Percentiles rank a stretch among this genome's conserved stretches.
Evolutionary conservation across 2,113 vertebrate genomes (phyloP).

Genomic region (Ornithorhynchus anatinus): DNA sequence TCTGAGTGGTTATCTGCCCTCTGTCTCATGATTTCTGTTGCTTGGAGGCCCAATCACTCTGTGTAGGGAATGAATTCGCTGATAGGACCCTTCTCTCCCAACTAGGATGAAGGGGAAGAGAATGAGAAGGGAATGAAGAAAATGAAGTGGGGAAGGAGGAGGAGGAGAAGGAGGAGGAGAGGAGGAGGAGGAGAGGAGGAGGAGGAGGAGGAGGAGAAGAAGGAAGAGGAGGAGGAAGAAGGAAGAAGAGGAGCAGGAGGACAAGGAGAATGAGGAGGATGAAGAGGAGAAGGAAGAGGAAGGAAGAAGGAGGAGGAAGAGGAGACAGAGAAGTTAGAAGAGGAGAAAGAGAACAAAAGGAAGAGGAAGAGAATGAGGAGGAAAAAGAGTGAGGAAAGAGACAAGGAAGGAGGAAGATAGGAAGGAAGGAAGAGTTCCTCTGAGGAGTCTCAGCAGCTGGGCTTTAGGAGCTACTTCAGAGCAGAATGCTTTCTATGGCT

Average conservation of each 20-base stretch:
- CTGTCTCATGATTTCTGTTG: too few relatives aligned
- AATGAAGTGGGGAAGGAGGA: neutral
- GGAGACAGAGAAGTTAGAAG: neutral
- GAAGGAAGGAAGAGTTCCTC: too few relatives aligned
- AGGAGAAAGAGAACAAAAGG: too few relatives aligned
- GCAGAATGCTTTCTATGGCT: constrained; percentile 57
- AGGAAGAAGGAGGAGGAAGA: neutral
- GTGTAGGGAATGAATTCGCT: too few relatives aligned
- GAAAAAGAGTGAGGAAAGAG: neutral
- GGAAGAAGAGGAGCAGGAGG: accelerated
- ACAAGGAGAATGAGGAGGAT: too few relatives aligned
- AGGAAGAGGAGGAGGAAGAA: neutral
- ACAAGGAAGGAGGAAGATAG: neutral
- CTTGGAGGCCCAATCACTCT: too few relatives aligned
- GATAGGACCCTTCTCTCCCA: too few relatives aligned
- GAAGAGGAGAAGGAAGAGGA: accelerated
- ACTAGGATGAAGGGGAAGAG: too few relatives aligned
- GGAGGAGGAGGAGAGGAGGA: neutral
- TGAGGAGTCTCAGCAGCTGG: too few relatives aligned
- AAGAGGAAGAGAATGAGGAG: neutral
- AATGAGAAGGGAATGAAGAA: too few relatives aligned
- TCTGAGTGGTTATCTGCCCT: too few relatives aligned
- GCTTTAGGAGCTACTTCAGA: constrained; percentile 40
- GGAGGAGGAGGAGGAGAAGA: neutral
- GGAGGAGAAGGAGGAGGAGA: neutral